A percentile compares a stretch with the other conserved stretches of the same genome.
phyloP scores from a whole-genome alignment of 2,888 invertebrate genomes.

The Chymomyza amoena region DNA sequence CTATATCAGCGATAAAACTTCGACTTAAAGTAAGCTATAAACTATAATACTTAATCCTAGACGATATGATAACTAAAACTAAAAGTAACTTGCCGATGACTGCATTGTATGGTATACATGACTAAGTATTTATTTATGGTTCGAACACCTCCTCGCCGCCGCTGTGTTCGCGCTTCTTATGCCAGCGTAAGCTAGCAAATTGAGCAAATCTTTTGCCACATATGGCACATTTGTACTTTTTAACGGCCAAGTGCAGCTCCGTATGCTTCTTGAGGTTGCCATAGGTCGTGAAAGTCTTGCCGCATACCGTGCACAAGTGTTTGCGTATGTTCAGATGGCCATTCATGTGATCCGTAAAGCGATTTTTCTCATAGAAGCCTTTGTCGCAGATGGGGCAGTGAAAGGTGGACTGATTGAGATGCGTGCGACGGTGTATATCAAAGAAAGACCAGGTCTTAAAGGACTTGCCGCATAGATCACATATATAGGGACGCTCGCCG shows the following conservation, averaged over 20 bases:
- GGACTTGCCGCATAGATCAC: constrained; percentile 70
- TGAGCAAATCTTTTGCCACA: constrained; percentile 71
- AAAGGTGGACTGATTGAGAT: constrained; percentile 71
- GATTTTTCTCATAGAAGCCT: constrained; percentile 73
- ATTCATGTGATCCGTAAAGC: constrained; percentile 75
- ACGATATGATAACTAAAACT: constrained; percentile 48
- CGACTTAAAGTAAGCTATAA: background rate
- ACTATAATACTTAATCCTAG: constrained; percentile 35
- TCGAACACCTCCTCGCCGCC: constrained; percentile 22
- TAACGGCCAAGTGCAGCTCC: constrained; percentile 65
- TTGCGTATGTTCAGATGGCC: constrained; percentile 72
- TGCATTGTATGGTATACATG: constrained; percentile 7
- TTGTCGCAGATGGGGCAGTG: constrained; percentile 73
- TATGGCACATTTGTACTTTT: constrained; percentile 68
- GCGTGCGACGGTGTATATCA: constrained; percentile 68
- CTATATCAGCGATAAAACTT: background rate
- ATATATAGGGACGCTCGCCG: constrained; percentile 71
- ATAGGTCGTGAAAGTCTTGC: constrained; percentile 69
- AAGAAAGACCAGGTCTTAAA: constrained; percentile 76
- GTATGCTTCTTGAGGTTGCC: constrained; percentile 72
- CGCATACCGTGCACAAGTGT: constrained; percentile 70
- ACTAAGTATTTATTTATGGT: constrained; percentile 8
- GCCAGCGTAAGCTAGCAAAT: constrained; percentile 71
- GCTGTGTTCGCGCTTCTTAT: constrained; percentile 53
- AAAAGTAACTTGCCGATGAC: constrained; percentile 24